These are phyloP conservation scores for Archivesica marissinica DNA, from an alignment of 1,140 invertebrate genomes.

Conservation along the genomic window DNA sequence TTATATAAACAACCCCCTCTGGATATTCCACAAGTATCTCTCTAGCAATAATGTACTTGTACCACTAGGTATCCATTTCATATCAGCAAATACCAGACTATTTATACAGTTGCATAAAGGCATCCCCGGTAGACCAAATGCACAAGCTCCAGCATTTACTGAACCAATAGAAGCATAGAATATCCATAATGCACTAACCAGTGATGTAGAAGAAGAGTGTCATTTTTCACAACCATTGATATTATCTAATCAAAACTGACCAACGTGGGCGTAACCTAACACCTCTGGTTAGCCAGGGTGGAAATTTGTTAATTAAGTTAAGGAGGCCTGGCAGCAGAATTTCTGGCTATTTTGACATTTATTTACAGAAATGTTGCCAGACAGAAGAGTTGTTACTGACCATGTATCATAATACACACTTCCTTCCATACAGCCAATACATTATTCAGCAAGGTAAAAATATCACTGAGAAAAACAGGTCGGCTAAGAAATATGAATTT, in stretches of 20 bases:
- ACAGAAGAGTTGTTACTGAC: neutral
- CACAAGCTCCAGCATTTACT: conserved; percentile 13
- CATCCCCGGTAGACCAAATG: neutral
- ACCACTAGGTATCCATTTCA: conserved; percentile 11
- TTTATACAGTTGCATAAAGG: conserved; percentile 28
- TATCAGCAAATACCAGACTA: conserved; percentile 11
- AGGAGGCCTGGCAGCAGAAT: neutral
- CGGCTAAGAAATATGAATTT: no score
- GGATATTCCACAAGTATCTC: neutral
- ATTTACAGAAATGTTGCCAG: neutral
- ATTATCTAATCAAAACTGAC: conserved; percentile 52
- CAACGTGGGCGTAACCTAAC: conserved; percentile 18
- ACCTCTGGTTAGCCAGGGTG: neutral
- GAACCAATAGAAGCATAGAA: neutral
- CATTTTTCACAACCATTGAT: conserved; percentile 43
- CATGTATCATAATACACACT: neutral
- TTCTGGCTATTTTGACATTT: conserved; percentile 7
- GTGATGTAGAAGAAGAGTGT: conserved; percentile 15
- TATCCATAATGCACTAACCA: neutral
- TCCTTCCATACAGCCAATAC: no score
- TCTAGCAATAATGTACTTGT: conserved; percentile 26
- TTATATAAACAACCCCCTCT: conserved; percentile 30
- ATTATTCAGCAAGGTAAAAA: no score
- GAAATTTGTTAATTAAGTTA: conserved; percentile 47
- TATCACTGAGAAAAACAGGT: no score